Evolutionary conservation across 23 tunicate genomes (phyloP), one percentile per base, ranked within the genome.

Genomic region (Botrylloides violaceus): DNA sequence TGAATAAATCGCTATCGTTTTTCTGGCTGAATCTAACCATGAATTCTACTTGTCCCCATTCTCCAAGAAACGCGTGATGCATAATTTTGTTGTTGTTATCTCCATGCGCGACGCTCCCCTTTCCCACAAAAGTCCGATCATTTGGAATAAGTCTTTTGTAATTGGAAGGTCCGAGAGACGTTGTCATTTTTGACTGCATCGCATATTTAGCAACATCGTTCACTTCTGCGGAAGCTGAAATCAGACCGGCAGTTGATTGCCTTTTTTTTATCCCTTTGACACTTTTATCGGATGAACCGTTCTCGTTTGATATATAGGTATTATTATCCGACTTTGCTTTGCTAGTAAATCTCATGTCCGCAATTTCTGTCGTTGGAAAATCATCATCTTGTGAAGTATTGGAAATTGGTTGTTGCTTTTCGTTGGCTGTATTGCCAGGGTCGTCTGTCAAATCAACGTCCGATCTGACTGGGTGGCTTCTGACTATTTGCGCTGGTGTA

Each of bases 21-120:
- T 81, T 87, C 4, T 64, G 59, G 72, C 77, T 71, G 66, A 80
- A 87, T 29, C 87, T 43, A 2, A 87, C 38, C 4, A 47, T 39
- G 15, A 87, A 35, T 61, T 87, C 96, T 12, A 87, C 58, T 36
- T 87, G 87, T 2, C 75, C 59, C 96, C 96, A 87, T 28, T 87
- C 87, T n/a, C 96, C 88, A 33, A 58, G 76, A 12, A 68, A 4
- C 0, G 58, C 74, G 37, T 68, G 74, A 68, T 68, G 18, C 19
- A 68, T 15, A 37, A 68, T 68, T 37, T 43, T 68, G 37, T 25
- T 68, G 31, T n/a, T 32, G 50, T 19, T 18, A 29, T 65, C 71
- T 12, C 19, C 43, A 29, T 20, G 12, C 18, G 49, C 43, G 23
- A 12, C 22, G 1, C 19, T 32, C 18, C 48, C 43, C 1, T 15